A percentile compares a stretch with the other conserved stretches of the same genome.
These are phyloP conservation scores for Virgularia gustaviana DNA, from an alignment of 92 coral and sea anemone species.

Conservation along the genomic window DNA sequence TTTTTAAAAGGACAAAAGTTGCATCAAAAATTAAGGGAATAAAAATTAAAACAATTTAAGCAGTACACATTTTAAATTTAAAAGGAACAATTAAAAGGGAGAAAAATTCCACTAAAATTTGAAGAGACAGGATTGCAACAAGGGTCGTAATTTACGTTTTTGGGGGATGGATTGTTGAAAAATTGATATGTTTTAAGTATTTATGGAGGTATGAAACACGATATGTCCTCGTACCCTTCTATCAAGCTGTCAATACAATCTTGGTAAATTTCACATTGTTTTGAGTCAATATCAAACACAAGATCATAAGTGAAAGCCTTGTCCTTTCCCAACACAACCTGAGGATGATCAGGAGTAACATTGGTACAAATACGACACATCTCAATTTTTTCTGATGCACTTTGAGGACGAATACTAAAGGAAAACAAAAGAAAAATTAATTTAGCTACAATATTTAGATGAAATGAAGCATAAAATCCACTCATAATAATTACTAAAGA, in stretches of 20 bases:
- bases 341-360: slow-evolving; percentile 86
- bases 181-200: too few relatives aligned
- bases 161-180: too few relatives aligned
- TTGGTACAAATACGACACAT: slow-evolving; percentile 94
- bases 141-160: too few relatives aligned
- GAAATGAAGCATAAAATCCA: slow-evolving; percentile 7
- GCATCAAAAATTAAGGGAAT: too few relatives aligned
- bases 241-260: slow-evolving; percentile 74
- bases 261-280: slow-evolving; percentile 78
- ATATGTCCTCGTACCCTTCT: slow-evolving; percentile 73
- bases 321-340: slow-evolving; percentile 96
- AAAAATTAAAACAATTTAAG: background rate
- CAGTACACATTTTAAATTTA: background rate
- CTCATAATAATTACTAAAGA: background rate
- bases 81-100: too few relatives aligned
- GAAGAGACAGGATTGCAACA: too few relatives aligned
- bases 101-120: too few relatives aligned
- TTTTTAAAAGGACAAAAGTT: too few relatives aligned
- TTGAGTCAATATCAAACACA: slow-evolving; percentile 70
- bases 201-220: too few relatives aligned
- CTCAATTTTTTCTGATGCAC: slow-evolving; percentile 95
- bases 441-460: slow-evolving; percentile 32
- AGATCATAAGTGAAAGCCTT: slow-evolving; percentile 94
- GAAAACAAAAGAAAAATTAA: too few relatives aligned
- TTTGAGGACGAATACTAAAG: slow-evolving; percentile 98